A percentile compares a stretch with the other conserved stretches of the same genome.
These are phyloP conservation scores for Stegana nigrithorax DNA, from an alignment of 2,888 invertebrate species.

Conservation along the genomic window DNA sequence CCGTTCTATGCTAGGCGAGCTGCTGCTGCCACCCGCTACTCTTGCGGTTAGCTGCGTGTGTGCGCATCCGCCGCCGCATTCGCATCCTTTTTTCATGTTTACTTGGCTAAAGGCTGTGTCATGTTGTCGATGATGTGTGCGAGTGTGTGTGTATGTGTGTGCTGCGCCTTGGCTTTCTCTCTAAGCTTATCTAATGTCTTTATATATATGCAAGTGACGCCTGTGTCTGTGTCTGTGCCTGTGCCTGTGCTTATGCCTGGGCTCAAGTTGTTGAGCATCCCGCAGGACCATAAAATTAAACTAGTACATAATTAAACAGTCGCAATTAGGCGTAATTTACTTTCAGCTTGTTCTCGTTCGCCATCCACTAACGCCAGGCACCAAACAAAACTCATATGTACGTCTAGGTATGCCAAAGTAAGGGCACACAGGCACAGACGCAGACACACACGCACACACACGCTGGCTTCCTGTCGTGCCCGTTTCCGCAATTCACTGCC, in stretches of 20 bases:
- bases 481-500: no score
- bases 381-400: background rate
- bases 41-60: conserved; percentile 18
- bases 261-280: no score
- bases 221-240: no score
- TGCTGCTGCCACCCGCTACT: conserved; percentile 25
- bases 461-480: background rate
- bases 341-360: conserved; percentile 40
- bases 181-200: conserved; percentile 43
- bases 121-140: background rate
- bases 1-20: background rate
- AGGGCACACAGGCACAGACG: conserved; percentile 8
- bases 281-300: conserved; percentile 63
- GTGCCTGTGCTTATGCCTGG: no score
- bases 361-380: background rate
- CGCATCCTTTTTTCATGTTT: conserved; percentile 12
- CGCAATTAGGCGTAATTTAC: conserved; percentile 66
- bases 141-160: conserved; percentile 20
- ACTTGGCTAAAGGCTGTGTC: background rate
- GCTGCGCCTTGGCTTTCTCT: conserved; percentile 10
- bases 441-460: background rate
- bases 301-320: conserved; percentile 65
- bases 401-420: no score
- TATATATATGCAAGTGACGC: no score
- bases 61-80: background rate